Evolutionary conservation across 2,888 invertebrate genomes (phyloP).

Genomic region (Dromius quadrimaculatus): DNA sequence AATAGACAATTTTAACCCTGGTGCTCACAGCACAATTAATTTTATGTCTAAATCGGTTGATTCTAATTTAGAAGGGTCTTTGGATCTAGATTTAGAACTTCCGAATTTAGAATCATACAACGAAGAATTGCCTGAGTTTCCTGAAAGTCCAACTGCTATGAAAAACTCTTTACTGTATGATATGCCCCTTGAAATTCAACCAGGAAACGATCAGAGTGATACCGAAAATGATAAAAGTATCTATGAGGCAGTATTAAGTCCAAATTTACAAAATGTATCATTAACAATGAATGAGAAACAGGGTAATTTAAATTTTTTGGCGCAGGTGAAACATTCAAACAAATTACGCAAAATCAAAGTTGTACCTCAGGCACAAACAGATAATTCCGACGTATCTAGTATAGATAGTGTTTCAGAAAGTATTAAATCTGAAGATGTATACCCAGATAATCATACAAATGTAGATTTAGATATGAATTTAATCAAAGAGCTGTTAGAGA

Average conservation of each 20-base stretch:
- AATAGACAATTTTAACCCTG: constrained; percentile 59
- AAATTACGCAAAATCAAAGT: constrained; percentile 65
- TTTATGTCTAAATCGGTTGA: constrained; percentile 27
- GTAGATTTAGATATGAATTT: constrained; percentile 51
- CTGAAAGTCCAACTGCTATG: constrained; percentile 71
- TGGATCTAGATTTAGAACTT: constrained; percentile 59
- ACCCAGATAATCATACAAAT: constrained; percentile 60
- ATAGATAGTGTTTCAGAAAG: constrained; percentile 65
- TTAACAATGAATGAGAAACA: constrained; percentile 68
- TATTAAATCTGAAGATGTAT: constrained; percentile 68
- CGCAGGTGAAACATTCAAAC: constrained; percentile 64
- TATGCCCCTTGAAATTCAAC: constrained; percentile 70
- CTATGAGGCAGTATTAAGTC: constrained; percentile 68
- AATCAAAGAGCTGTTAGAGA: constrained; percentile 60
- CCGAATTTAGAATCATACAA: constrained; percentile 56
- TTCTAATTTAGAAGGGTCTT: constrained; percentile 51
- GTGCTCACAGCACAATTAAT: constrained; percentile 59
- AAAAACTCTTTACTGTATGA: constrained; percentile 70
- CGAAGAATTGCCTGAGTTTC: constrained; percentile 68
- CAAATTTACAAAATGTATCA: constrained; percentile 68
- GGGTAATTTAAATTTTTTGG: constrained; percentile 65
- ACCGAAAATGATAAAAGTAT: constrained; percentile 68
- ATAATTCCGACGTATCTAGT: constrained; percentile 65
- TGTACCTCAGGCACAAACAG: constrained; percentile 58
- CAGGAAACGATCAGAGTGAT: constrained; percentile 63